These are phyloP conservation scores for Orthosia gothica DNA, from an alignment of 2,888 invertebrate species.

Conservation along the genomic window DNA sequence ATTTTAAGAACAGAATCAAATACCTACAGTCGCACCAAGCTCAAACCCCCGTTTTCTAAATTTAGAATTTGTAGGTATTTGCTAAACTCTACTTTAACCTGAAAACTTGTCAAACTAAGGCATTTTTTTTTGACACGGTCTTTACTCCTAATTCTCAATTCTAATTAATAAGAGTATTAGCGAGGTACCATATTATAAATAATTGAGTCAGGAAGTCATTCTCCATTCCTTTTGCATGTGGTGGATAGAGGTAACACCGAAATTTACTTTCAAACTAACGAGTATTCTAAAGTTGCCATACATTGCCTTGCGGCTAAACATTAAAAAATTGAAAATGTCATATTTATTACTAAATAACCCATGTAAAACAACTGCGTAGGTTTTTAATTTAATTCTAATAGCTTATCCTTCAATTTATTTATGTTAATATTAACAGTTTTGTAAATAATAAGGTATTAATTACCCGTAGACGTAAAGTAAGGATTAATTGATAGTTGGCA, in stretches of 20 bases:
- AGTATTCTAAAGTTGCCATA: neutral
- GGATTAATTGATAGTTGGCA: slow-evolving; percentile 41
- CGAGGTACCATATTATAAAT: neutral
- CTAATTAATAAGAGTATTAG: too few relatives aligned
- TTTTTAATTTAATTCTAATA: slow-evolving; percentile 32
- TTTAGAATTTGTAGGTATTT: too few relatives aligned
- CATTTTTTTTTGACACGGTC: too few relatives aligned
- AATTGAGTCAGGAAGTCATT: neutral
- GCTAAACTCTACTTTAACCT: too few relatives aligned
- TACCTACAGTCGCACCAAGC: neutral
- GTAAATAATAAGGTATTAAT: slow-evolving; percentile 27
- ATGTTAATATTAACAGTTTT: slow-evolving; percentile 23
- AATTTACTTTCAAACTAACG: slow-evolving; percentile 2
- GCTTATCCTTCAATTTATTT: neutral
- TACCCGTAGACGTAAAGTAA: slow-evolving; percentile 5
- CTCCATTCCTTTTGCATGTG: neutral
- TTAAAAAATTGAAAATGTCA: neutral
- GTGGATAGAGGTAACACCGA: neutral
- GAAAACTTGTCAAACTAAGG: too few relatives aligned
- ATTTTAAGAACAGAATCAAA: neutral
- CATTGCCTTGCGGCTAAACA: slow-evolving; percentile 15
- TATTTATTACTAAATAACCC: slow-evolving; percentile 9
- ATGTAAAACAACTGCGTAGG: slow-evolving; percentile 15
- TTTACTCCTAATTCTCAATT: too few relatives aligned
- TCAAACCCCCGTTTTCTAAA: too few relatives aligned